Percentiles rank a stretch among this genome's conserved stretches.
These are phyloP conservation scores for Thomomys bottae DNA, from an alignment of 2,113 vertebrate species.

Conservation along the genomic window DNA sequence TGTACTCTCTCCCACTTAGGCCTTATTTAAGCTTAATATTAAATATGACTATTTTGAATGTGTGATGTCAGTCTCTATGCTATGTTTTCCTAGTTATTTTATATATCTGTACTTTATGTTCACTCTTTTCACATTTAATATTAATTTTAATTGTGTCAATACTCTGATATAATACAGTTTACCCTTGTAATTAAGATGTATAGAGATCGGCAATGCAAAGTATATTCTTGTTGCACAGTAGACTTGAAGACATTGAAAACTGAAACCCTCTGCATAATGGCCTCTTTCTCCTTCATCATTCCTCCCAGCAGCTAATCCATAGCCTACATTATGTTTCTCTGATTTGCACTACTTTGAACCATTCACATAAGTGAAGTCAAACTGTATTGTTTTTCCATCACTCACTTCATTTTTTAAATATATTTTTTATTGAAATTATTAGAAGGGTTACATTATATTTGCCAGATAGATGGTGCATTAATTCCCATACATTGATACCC, in stretches of 20 bases:
- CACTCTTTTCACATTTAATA: not conserved
- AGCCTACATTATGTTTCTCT: no score
- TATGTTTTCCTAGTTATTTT: not conserved
- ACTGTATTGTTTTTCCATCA: not conserved
- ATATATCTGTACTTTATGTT: not conserved
- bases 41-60: not conserved
- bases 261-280: not conserved
- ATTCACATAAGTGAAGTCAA: not conserved
- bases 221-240: not conserved
- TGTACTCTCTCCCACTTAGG: not conserved
- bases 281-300: not conserved
- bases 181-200: not conserved
- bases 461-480: no score
- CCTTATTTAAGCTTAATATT: no score
- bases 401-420: not conserved
- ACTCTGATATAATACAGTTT: not conserved
- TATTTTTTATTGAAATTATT: no score
- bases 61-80: not conserved
- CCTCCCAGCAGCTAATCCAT: not conserved
- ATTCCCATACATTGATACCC: no score
- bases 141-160: not conserved
- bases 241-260: not conserved
- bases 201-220: not conserved
- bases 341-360: not conserved
- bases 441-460: no score